A percentile compares a stretch with the other conserved stretches of the same genome.
These are phyloP conservation scores for Episyrphus balteatus DNA, from an alignment of 1,140 invertebrate genomes.

Conservation along the genomic window DNA sequence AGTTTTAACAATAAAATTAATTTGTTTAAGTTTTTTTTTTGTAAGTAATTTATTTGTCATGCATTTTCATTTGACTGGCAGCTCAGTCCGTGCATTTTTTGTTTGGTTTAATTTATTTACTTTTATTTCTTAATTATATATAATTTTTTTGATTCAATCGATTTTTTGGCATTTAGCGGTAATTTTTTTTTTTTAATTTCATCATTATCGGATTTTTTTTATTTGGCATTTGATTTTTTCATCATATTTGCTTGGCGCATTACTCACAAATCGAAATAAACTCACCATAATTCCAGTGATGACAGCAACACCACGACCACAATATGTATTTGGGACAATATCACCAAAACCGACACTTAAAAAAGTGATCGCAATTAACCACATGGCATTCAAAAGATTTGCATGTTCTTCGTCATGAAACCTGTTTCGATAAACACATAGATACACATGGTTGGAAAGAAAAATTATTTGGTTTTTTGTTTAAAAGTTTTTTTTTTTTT, in stretches of 20 bases:
- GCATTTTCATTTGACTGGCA: too few species aligned
- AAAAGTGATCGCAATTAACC: conserved; percentile 97
- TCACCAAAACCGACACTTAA: conserved; percentile 98
- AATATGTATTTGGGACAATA: conserved; percentile 99
- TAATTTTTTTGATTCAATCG: neutral
- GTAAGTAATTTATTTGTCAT: too few species aligned
- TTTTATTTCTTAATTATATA: too few species aligned
- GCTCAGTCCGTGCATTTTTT: too few species aligned
- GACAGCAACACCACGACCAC: conserved; percentile 94
- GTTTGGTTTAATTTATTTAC: neutral
- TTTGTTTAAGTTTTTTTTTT: too few species aligned
- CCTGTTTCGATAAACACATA: conserved; percentile 43
- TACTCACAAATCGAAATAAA: conserved; percentile 11
- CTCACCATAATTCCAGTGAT: conserved; percentile 98
- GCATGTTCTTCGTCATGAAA: conserved; percentile 95
- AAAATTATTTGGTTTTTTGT: neutral
- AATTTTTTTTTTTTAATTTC: neutral
- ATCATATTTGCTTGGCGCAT: conserved; percentile 7
- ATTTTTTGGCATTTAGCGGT: conserved; percentile 8
- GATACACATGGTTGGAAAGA: conserved; percentile 2
- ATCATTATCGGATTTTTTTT: conserved; percentile 3
- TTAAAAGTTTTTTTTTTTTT: neutral
- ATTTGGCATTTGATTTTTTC: conserved; percentile 8
- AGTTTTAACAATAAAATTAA: too few species aligned
- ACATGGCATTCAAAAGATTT: conserved; percentile 96